phyloP scores from a whole-genome alignment of 2,888 invertebrate species.

The Platynereis dumerilii region DNA sequence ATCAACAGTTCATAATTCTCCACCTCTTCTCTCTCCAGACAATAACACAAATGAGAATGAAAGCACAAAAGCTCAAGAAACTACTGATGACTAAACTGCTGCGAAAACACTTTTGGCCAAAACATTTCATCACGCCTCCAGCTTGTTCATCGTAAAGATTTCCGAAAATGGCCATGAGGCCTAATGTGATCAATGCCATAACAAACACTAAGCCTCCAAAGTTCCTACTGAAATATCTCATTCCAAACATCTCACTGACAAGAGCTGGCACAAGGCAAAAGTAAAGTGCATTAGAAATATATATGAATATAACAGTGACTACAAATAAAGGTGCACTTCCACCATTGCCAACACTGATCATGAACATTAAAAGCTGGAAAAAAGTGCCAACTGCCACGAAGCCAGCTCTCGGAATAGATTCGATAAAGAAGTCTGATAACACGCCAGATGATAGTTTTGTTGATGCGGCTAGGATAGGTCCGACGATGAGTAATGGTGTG shows the following conservation, averaged over 20 bases:
- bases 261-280: not conserved
- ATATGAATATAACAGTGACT: not conserved
- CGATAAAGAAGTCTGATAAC: not conserved
- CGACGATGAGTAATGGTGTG: not conserved
- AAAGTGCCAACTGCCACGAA: not conserved
- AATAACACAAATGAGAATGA: not conserved
- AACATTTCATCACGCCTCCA: not conserved
- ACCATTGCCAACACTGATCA: not conserved
- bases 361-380: not conserved
- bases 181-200: not conserved
- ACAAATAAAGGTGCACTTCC: not conserved
- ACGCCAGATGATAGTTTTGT: not conserved
- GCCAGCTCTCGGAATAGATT: not conserved
- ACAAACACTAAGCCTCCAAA: not conserved
- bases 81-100: not conserved
- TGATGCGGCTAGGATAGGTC: not conserved
- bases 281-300: not conserved
- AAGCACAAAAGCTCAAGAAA: not conserved
- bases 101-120: not conserved
- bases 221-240: conserved; percentile 6
- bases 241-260: not conserved
- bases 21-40: not conserved
- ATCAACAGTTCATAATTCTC: not conserved
- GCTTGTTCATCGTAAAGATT: not conserved
- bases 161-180: not conserved